phyloP scores from a whole-genome alignment of 2,797 vertebrate species.

The Salmo trutta region DNA sequence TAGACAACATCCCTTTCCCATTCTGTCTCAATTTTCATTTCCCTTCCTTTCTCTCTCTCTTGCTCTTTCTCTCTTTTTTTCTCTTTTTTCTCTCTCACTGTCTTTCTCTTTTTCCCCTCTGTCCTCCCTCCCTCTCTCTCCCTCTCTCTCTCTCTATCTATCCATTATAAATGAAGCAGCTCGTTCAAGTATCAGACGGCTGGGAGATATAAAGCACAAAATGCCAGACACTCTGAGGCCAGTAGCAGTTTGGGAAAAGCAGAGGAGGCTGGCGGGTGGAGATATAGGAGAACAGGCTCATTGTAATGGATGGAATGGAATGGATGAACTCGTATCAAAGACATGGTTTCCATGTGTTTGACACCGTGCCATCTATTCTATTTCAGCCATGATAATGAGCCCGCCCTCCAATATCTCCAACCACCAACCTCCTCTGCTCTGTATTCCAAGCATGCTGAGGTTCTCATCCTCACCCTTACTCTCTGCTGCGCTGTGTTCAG shows the following conservation, averaged over 20 bases:
- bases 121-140: too few species aligned
- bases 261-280: too few species aligned
- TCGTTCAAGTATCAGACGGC: not conserved
- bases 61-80: not conserved
- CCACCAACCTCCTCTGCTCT: not conserved
- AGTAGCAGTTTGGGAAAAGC: not conserved
- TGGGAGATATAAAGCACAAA: conserved; percentile 25
- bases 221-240: not conserved
- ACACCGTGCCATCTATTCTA: not conserved
- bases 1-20: not conserved
- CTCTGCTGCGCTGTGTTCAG: conserved; percentile 1
- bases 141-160: not conserved
- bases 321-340: not conserved
- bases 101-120: not conserved
- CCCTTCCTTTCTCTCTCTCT: not conserved
- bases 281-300: not conserved
- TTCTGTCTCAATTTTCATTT: not conserved
- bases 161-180: conserved; percentile 41
- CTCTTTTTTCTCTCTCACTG: not conserved
- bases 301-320: not conserved
- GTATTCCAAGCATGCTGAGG: conserved; percentile 13
- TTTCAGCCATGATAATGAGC: not conserved
- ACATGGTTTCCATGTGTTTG: not conserved
- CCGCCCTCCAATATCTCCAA: too few species aligned
- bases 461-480: conserved; percentile 1